phyloP scores from a whole-genome alignment of 2,113 vertebrate species.

The Menura novaehollandiae region DNA sequence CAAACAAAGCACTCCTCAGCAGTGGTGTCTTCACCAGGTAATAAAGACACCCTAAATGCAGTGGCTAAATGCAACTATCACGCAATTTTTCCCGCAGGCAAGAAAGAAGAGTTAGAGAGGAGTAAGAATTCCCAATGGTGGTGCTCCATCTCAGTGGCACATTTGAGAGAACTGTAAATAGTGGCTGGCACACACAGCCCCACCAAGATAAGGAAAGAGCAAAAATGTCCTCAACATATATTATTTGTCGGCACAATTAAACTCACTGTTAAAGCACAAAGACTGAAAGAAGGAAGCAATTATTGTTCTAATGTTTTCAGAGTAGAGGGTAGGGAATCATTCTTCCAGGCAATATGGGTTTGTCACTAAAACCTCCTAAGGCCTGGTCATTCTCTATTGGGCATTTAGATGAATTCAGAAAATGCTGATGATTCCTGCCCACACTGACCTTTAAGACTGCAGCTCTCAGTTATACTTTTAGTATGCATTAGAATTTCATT shows the following conservation, averaged over 20 bases:
- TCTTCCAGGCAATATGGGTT: neutral
- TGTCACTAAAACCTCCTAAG: neutral
- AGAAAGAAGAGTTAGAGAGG: neutral
- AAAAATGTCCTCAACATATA: neutral
- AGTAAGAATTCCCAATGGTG: neutral
- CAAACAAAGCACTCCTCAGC: neutral
- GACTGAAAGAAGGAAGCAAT: neutral
- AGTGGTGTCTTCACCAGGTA: neutral
- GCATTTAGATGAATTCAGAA: neutral
- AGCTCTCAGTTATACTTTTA: neutral
- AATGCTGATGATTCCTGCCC: conserved; percentile 5
- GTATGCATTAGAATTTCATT: neutral
- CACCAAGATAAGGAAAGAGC: neutral
- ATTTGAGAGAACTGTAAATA: neutral
- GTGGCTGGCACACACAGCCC: neutral
- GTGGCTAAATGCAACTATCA: neutral
- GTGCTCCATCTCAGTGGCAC: neutral
- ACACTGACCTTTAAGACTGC: conserved; percentile 22
- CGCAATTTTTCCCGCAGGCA: neutral
- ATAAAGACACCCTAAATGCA: neutral
- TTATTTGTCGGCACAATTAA: neutral
- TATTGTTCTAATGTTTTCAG: neutral
- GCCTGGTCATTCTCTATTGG: neutral
- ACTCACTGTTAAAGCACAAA: neutral
- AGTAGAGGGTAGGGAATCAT: neutral